Evolutionary conservation across 2,888 invertebrate genomes (phyloP).

Genomic region (Phalangium opilio): DNA sequence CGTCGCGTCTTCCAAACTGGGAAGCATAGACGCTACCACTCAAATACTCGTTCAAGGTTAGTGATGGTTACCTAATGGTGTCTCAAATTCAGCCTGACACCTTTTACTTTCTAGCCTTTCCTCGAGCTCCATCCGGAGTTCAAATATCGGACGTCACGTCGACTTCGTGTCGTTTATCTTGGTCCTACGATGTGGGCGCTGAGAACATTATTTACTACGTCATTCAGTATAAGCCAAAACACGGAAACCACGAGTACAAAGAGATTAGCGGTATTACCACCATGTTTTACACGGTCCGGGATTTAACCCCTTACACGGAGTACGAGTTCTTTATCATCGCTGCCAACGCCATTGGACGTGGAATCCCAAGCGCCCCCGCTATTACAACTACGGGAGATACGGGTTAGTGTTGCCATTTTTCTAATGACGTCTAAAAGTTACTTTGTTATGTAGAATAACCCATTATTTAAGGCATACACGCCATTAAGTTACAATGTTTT

Average conservation of each 20-base stretch:
- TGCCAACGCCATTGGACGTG: slow-evolving; percentile 83
- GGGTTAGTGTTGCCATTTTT: slow-evolving; percentile 42
- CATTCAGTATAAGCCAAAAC: slow-evolving; percentile 90
- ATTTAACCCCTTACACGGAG: slow-evolving; percentile 78
- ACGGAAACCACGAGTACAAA: slow-evolving; percentile 63
- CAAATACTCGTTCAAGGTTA: slow-evolving; percentile 92
- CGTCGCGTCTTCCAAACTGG: slow-evolving; percentile 83
- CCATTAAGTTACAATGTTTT: too few species aligned
- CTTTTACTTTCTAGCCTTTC: slow-evolving; percentile 50
- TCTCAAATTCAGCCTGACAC: background rate
- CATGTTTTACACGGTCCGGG: slow-evolving; percentile 67
- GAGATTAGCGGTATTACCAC: slow-evolving; percentile 87
- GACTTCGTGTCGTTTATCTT: slow-evolving; percentile 76
- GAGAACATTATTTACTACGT: slow-evolving; percentile 83
- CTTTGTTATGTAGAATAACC: too few species aligned
- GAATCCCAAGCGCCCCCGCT: slow-evolving; percentile 70
- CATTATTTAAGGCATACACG: too few species aligned
- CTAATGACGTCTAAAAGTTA: background rate
- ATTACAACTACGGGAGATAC: slow-evolving; percentile 92
- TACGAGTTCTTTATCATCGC: slow-evolving; percentile 94
- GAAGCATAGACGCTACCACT: slow-evolving; percentile 71
- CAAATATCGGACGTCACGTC: slow-evolving; percentile 84
- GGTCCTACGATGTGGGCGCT: slow-evolving; percentile 69
- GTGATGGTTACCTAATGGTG: slow-evolving; percentile 31
- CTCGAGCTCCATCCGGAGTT: slow-evolving; percentile 76